phyloP scores from a whole-genome alignment of 2,797 vertebrate species.

The Muraenolepis orangiensis region DNA sequence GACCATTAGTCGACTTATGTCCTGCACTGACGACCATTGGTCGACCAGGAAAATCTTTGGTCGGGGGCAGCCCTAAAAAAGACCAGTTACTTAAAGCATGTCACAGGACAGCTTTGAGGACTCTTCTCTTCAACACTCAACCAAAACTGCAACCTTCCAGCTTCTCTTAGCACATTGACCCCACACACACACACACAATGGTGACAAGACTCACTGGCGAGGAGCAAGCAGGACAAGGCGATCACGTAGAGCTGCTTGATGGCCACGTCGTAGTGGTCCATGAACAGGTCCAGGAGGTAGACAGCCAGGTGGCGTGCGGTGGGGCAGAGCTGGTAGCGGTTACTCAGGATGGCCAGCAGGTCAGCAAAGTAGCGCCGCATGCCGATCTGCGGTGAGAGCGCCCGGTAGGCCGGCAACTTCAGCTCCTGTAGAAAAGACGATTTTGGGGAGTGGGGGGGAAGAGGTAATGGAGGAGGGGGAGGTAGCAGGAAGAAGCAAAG shows the following conservation, averaged over 20 bases:
- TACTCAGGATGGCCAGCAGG: conserved; percentile 83
- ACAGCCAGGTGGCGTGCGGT: conserved; percentile 83
- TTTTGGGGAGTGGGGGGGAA: conserved; percentile 10
- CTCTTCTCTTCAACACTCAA: neutral
- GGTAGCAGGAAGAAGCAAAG: conserved; percentile 37
- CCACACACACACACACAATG: neutral
- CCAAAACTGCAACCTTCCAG: neutral
- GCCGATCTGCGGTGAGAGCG: conserved; percentile 85
- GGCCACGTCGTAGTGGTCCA: conserved; percentile 81
- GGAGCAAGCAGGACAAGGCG: conserved; percentile 85
- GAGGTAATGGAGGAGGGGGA: neutral
- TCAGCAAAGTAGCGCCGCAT: conserved; percentile 87
- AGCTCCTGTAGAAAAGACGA: conserved; percentile 74
- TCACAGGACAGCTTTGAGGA: neutral
- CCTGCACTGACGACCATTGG: no score
- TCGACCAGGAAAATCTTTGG: no score
- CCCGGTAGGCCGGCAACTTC: conserved; percentile 82
- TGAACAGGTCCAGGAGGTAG: conserved; percentile 88
- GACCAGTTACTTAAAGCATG: neutral
- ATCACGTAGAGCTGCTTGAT: conserved; percentile 83
- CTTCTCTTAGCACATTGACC: neutral
- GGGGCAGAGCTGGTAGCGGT: conserved; percentile 82
- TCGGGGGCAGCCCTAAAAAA: no score
- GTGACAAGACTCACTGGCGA: conserved; percentile 81
- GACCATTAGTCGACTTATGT: no score